Percentiles rank a stretch among this genome's conserved stretches.
These are phyloP conservation scores for Sesamia nonagrioides DNA, from an alignment of 1,140 invertebrate genomes.

Conservation along the genomic window DNA sequence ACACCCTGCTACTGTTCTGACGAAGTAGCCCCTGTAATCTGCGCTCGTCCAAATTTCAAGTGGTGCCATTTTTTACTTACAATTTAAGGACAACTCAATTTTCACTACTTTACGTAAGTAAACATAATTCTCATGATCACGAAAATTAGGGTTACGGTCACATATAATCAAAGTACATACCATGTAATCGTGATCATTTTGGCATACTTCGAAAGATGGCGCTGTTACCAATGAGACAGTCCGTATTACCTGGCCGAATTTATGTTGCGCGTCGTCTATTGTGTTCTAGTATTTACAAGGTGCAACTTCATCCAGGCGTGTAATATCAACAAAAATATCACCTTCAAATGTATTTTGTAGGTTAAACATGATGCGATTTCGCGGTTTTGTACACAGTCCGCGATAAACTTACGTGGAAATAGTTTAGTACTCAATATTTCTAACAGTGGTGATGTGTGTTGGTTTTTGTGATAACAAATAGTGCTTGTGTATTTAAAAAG, in stretches of 20 bases:
- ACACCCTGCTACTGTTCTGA: too few relatives aligned
- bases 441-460: constrained; percentile 62
- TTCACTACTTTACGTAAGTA: not conserved
- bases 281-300: constrained; percentile 29
- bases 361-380: constrained; percentile 85
- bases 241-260: constrained; percentile 75
- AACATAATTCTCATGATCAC: not conserved
- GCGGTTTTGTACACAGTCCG: constrained; percentile 79
- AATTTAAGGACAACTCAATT: not conserved
- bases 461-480: constrained; percentile 50
- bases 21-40: too few relatives aligned
- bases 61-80: too few relatives aligned
- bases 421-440: constrained; percentile 56
- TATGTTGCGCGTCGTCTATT: constrained; percentile 25
- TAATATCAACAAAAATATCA: constrained; percentile 87
- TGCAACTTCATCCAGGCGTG: constrained; percentile 53
- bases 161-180: not conserved
- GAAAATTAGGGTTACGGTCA: constrained; percentile 7
- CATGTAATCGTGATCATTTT: not conserved
- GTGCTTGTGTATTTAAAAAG: constrained; percentile 48
- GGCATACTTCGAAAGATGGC: constrained; percentile 67
- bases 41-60: too few relatives aligned
- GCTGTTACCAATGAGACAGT: constrained; percentile 59
- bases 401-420: constrained; percentile 68
- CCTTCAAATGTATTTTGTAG: constrained; percentile 87